Percentiles rank a stretch among this genome's conserved stretches.
Conservation (phyloP, 2,797 vertebrate species). For the Clarias laeviceps region DNA sequence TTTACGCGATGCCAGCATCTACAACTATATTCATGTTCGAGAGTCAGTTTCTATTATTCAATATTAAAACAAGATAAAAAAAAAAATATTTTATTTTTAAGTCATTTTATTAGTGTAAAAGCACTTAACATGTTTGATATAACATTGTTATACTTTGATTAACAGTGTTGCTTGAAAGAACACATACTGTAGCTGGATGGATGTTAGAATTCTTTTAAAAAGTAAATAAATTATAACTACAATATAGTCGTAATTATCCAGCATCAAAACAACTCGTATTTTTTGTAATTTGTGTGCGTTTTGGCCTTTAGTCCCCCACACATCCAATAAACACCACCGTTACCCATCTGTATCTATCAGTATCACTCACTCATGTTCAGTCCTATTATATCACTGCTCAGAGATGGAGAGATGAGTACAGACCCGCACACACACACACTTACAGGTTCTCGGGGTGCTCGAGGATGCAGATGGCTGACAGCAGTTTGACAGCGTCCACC, state of each 20-base stretch:
- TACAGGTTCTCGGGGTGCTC: slow-evolving; percentile 86
- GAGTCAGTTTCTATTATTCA: no score
- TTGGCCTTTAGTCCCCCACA: neutral
- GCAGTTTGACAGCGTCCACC: slow-evolving; percentile 86
- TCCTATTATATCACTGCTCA: neutral
- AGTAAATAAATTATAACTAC: neutral
- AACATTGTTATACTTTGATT: neutral
- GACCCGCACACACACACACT: slow-evolving; percentile 36
- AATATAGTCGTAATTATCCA: neutral
- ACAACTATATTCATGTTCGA: no score
- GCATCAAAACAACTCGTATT: neutral
- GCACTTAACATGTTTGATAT: neutral
- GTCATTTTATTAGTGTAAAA: neutral
- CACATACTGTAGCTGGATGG: neutral
- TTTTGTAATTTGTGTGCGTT: neutral
- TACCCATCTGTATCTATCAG: no score
- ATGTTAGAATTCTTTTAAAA: neutral
- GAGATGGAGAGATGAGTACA: neutral
- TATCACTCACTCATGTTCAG: neutral
- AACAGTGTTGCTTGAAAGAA: neutral
- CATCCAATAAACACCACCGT: neutral
- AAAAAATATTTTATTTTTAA: no score
- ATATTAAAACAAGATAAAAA: no score
- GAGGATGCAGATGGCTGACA: slow-evolving; percentile 90
- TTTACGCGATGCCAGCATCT: no score